Percentiles rank a stretch among this genome's conserved stretches.
These are phyloP conservation scores for Polymixis lichenea DNA, from an alignment of 2,888 invertebrate genomes.

Conservation along the genomic window DNA sequence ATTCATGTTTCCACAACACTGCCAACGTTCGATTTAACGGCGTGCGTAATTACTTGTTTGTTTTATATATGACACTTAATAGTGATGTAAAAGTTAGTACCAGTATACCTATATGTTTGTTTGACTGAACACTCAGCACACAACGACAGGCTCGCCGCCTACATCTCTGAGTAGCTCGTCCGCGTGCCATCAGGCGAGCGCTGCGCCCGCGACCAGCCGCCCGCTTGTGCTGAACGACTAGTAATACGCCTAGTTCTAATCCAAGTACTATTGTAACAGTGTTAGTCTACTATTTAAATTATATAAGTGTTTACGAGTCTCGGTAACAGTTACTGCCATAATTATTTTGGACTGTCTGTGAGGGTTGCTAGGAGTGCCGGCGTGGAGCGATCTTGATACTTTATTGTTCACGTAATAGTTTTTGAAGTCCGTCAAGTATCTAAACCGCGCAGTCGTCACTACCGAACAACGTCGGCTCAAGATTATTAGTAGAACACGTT, in stretches of 20 bases:
- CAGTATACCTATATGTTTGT: not conserved
- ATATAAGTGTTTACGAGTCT: slow-evolving; percentile 36
- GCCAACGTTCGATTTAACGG: not conserved
- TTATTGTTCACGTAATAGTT: not conserved
- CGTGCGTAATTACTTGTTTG: not conserved
- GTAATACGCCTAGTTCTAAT: slow-evolving; percentile 49
- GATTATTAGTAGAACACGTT: slow-evolving; percentile 57
- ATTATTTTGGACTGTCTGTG: slow-evolving; percentile 69
- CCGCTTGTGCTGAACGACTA: slow-evolving; percentile 47
- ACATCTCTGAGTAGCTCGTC: slow-evolving; percentile 12
- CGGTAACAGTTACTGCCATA: slow-evolving; percentile 78
- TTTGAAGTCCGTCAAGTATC: not conserved
- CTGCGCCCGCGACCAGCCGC: slow-evolving; percentile 15
- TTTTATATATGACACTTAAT: not conserved
- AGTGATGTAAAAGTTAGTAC: not conserved
- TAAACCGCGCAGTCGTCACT: slow-evolving; percentile 8
- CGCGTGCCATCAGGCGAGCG: not conserved
- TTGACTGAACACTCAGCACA: not conserved
- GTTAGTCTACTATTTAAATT: slow-evolving; percentile 40
- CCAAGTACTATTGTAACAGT: slow-evolving; percentile 47
- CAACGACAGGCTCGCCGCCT: slow-evolving; percentile 21
- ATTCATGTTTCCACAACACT: not conserved
- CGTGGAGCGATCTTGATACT: not conserved
- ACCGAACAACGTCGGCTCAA: slow-evolving; percentile 68
- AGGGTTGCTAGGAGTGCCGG: not conserved